Conservation (phyloP, 2,888 invertebrate genomes). For the Clivina fossor region DNA sequence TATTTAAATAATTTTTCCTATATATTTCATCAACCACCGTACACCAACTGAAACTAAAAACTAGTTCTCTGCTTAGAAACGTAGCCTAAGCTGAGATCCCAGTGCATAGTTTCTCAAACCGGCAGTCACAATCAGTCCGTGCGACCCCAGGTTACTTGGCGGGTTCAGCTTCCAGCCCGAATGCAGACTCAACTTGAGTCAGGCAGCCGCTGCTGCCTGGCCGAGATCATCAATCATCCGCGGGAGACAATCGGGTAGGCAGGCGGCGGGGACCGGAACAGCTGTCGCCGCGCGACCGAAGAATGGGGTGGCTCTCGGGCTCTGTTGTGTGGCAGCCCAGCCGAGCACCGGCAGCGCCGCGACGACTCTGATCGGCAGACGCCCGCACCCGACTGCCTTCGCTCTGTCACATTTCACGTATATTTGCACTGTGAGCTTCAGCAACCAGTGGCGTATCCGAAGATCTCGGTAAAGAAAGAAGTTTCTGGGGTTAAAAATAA, state of each 20-base stretch:
- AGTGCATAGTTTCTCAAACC: too few relatives aligned
- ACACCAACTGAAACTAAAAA: too few relatives aligned
- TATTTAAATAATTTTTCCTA: too few relatives aligned
- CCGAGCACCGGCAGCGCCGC: not conserved
- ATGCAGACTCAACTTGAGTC: too few relatives aligned
- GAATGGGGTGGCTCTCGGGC: conserved; percentile 2
- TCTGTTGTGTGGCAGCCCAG: not conserved
- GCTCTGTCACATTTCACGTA: conserved; percentile 31
- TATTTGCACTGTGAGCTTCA: conserved; percentile 16
- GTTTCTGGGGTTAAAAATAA: too few relatives aligned
- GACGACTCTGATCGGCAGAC: conserved; percentile 23
- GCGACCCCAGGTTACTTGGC: conserved; percentile 1
- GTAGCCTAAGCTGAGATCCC: too few relatives aligned
- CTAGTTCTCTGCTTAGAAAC: too few relatives aligned
- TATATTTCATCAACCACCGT: too few relatives aligned
- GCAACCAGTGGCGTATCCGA: conserved; percentile 1
- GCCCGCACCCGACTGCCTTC: not conserved
- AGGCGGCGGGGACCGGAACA: conserved; percentile 52
- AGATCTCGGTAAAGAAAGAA: too few relatives aligned
- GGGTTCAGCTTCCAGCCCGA: not conserved
- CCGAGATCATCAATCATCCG: conserved; percentile 64
- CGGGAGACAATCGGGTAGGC: conserved; percentile 59
- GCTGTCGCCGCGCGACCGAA: conserved; percentile 59
- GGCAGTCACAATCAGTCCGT: too few relatives aligned
- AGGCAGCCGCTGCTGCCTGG: conserved; percentile 50